Conservation (phyloP, 2,113 vertebrate genomes). For the Xiphorhynchus elegans region DNA sequence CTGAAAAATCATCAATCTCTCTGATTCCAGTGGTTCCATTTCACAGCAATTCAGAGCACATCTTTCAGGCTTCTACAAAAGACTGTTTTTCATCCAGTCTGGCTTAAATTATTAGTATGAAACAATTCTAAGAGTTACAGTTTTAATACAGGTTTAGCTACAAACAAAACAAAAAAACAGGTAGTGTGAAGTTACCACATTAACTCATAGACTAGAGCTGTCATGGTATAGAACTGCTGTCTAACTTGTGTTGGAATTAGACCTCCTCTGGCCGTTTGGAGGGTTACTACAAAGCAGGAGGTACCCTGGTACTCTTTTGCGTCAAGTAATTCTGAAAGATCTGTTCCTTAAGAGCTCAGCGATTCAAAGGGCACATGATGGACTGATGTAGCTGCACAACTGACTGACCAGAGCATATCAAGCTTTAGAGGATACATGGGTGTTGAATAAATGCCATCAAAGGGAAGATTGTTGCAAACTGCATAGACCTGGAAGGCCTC, state of each 20-base stretch:
- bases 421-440: neutral
- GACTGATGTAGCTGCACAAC: neutral
- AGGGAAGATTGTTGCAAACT: neutral
- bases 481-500: neutral
- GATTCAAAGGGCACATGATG: neutral
- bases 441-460: neutral
- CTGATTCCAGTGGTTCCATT: neutral
- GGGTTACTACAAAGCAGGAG: neutral
- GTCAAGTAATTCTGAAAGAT: neutral
- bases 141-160: neutral
- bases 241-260: neutral
- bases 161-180: neutral
- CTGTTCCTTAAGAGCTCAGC: neutral
- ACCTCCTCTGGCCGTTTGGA: neutral
- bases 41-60: neutral
- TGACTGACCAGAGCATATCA: neutral
- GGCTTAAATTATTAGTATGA: neutral
- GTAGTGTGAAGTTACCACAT: neutral
- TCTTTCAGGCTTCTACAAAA: neutral
- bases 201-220: neutral
- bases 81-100: neutral
- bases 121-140: neutral
- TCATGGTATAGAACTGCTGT: neutral
- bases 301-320: neutral
- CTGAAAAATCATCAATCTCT: neutral